phyloP scores from a whole-genome alignment of 2,888 invertebrate genomes.

The Nomada flava region DNA sequence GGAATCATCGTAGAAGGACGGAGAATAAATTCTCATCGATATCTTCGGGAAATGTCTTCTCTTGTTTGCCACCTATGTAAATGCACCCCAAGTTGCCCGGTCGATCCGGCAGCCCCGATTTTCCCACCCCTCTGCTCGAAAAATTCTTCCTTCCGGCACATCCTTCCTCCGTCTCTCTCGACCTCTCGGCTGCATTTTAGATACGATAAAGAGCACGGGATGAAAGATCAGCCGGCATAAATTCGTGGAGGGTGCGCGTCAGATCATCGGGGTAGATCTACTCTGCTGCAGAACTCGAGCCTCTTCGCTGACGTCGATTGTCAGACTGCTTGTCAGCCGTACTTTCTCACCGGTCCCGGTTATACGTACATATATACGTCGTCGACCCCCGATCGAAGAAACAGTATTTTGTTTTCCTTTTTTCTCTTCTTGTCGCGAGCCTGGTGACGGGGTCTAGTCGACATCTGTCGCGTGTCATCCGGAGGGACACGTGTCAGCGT shows the following conservation, averaged over 20 bases:
- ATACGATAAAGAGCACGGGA: slow-evolving; percentile 39
- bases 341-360: slow-evolving; percentile 20
- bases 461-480: slow-evolving; percentile 72
- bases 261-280: slow-evolving; percentile 33
- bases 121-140: slow-evolving; percentile 25
- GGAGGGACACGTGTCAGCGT: slow-evolving; percentile 75
- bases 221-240: slow-evolving; percentile 13
- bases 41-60: slow-evolving; percentile 14
- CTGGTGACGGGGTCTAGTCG: slow-evolving; percentile 46
- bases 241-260: slow-evolving; percentile 2
- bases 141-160: slow-evolving; percentile 55
- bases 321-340: slow-evolving; percentile 36
- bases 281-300: slow-evolving; percentile 15
- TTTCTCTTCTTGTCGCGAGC: slow-evolving; percentile 40
- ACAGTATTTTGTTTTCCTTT: slow-evolving; percentile 55
- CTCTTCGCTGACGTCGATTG: slow-evolving; percentile 40
- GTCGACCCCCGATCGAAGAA: slow-evolving; percentile 53
- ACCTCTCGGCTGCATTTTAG: slow-evolving; percentile 43
- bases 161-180: slow-evolving; percentile 14
- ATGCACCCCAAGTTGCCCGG: slow-evolving; percentile 54
- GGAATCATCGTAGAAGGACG: no score
- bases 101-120: slow-evolving; percentile 33
- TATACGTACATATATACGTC: slow-evolving; percentile 4
- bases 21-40: no score
- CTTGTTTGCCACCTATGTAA: slow-evolving; percentile 50